phyloP scores from a whole-genome alignment of 2,888 invertebrate genomes.

The Nomada ruficornis region DNA sequence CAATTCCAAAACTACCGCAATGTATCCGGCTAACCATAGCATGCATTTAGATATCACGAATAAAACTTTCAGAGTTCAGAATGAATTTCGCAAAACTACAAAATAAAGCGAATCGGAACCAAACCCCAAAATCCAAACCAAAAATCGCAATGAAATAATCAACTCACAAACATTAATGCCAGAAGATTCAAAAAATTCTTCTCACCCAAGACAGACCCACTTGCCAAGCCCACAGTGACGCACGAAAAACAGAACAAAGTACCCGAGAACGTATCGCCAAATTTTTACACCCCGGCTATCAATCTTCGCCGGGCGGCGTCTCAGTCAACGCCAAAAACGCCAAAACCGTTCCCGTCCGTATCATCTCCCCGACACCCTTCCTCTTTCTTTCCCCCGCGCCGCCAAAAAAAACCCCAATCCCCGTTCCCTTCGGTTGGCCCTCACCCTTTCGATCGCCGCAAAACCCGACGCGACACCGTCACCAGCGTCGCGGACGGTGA shows the following conservation, averaged over 20 bases:
- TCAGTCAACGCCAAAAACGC: slow-evolving; percentile 1
- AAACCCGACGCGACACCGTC: slow-evolving; percentile 11
- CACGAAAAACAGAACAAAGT: neutral
- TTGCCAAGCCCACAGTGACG: neutral
- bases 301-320: neutral
- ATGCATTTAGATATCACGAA: too few relatives aligned
- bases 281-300: slow-evolving; percentile 8
- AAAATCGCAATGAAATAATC: too few relatives aligned
- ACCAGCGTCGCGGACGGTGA: slow-evolving; percentile 21
- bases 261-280: neutral
- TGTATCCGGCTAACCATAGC: too few relatives aligned
- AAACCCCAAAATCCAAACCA: too few relatives aligned
- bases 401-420: slow-evolving; percentile 10
- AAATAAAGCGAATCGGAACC: too few relatives aligned
- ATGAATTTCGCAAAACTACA: too few relatives aligned
- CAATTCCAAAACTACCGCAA: too few relatives aligned
- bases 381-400: too few relatives aligned
- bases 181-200: too few relatives aligned
- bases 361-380: slow-evolving; percentile 9
- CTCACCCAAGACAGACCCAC: neutral
- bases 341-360: neutral
- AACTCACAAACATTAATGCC: too few relatives aligned
- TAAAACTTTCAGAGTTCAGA: too few relatives aligned
- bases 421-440: neutral
- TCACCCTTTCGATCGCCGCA: neutral